Evolutionary conservation across 2,888 invertebrate genomes (phyloP).

Genomic region (Conus canariensis): DNA sequence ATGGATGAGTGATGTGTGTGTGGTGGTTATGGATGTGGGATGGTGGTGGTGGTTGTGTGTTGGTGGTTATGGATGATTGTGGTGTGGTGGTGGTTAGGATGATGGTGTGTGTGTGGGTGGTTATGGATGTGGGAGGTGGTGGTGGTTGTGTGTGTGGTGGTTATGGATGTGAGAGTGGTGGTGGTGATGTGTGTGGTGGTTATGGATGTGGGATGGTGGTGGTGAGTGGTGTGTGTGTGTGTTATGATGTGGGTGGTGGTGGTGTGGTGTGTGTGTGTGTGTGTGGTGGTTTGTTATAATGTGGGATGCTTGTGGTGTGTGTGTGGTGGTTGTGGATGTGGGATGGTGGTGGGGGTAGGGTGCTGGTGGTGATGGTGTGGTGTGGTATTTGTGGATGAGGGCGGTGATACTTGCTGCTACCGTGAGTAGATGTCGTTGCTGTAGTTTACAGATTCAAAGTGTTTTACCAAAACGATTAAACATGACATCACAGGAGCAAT

Average conservation of each 20-base stretch:
- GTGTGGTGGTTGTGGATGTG: not conserved
- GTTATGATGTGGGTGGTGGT: not conserved
- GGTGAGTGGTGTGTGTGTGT: not conserved
- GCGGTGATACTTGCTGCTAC: no score
- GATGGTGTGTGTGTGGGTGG: no score
- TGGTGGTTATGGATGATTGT: no score
- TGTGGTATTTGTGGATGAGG: not conserved
- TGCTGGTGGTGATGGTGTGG: not conserved
- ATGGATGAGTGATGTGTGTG: no score
- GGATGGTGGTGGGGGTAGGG: not conserved
- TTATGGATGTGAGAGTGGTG: not conserved
- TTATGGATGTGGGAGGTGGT: no score
- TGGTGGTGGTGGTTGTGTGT: no score
- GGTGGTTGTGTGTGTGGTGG: not conserved
- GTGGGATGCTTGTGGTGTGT: not conserved
- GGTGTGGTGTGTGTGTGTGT: slow-evolving; percentile 14
- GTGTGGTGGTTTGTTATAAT: not conserved
- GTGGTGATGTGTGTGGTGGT: no score
- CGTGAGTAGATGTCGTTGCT: no score
- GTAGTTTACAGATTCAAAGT: no score
- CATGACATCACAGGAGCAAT: no score
- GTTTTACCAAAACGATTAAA: no score
- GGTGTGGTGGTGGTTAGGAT: not conserved
- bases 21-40: no score
- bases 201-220: not conserved